These are phyloP conservation scores for Tetranychus cinnabarinus DNA, from an alignment of 1,140 invertebrate genomes.

Conservation along the genomic window DNA sequence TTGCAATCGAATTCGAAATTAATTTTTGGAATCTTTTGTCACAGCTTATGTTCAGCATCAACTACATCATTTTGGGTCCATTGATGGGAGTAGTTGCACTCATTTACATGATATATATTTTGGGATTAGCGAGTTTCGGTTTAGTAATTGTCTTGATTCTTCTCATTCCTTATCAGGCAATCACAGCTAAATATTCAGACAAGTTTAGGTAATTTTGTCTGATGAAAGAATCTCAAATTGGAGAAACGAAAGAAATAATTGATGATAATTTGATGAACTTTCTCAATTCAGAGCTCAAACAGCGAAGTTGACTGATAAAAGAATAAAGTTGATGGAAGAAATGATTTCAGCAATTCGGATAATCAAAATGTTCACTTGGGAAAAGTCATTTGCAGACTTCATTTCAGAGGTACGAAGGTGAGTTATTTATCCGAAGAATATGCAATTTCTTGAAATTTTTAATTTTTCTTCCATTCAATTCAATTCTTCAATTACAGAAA, in stretches of 20 bases:
- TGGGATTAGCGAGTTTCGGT: constrained; percentile 4
- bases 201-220: constrained; percentile 4
- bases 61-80: constrained; percentile 10
- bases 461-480: too few species aligned
- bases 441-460: neutral
- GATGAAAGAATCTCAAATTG: neutral
- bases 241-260: neutral
- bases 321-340: constrained; percentile 66
- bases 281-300: constrained; percentile 30
- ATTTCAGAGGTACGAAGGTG: constrained; percentile 28
- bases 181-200: constrained; percentile 7
- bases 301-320: constrained; percentile 48
- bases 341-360: constrained; percentile 69
- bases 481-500: neutral
- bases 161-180: constrained; percentile 8
- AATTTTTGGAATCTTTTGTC: constrained; percentile 8
- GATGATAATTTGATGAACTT: constrained; percentile 3
- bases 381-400: constrained; percentile 43
- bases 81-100: constrained; percentile 5
- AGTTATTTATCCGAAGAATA: constrained; percentile 19
- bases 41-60: constrained; percentile 6
- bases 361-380: constrained; percentile 55
- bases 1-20: neutral
- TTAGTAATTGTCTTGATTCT: constrained; percentile 5
- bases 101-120: constrained; percentile 6